phyloP scores from a whole-genome alignment of 1,140 invertebrate species.

The Bicyclus anynana region DNA sequence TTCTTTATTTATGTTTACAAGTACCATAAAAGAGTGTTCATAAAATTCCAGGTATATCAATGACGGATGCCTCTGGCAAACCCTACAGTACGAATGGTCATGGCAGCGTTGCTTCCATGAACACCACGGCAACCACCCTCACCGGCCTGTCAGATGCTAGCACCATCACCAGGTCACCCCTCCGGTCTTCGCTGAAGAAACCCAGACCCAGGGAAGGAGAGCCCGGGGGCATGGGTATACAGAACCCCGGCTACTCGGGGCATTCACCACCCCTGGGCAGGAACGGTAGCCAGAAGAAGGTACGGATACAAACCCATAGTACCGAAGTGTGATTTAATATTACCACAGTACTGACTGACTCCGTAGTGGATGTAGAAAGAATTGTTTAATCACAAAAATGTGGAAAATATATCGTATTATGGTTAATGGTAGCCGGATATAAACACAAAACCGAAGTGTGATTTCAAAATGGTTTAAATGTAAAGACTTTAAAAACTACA shows the following conservation, averaged over 20 bases:
- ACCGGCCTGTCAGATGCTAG: constrained; percentile 77
- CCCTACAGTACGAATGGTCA: constrained; percentile 86
- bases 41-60: constrained; percentile 80
- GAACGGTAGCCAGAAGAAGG: constrained; percentile 91
- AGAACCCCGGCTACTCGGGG: constrained; percentile 89
- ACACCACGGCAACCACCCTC: constrained; percentile 83
- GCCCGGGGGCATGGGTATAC: constrained; percentile 85
- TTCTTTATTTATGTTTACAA: too few species aligned
- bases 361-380: too few species aligned
- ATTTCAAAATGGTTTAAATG: too few species aligned
- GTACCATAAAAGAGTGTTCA: too few species aligned
- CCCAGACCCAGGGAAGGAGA: constrained; percentile 79
- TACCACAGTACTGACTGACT: too few species aligned
- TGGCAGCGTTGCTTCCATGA: constrained; percentile 87
- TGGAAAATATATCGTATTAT: too few species aligned
- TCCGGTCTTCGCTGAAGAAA: constrained; percentile 90
- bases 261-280: constrained; percentile 87
- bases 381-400: too few species aligned
- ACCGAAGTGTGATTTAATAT: constrained; percentile 84
- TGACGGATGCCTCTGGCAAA: constrained; percentile 89
- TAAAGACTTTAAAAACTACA: too few species aligned
- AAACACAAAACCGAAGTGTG: too few species aligned
- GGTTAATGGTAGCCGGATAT: too few species aligned
- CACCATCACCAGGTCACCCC: constrained; percentile 83
- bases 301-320: constrained; percentile 91